Conservation (phyloP, 1,140 invertebrate species). For the Polyergus mexicanus region DNA sequence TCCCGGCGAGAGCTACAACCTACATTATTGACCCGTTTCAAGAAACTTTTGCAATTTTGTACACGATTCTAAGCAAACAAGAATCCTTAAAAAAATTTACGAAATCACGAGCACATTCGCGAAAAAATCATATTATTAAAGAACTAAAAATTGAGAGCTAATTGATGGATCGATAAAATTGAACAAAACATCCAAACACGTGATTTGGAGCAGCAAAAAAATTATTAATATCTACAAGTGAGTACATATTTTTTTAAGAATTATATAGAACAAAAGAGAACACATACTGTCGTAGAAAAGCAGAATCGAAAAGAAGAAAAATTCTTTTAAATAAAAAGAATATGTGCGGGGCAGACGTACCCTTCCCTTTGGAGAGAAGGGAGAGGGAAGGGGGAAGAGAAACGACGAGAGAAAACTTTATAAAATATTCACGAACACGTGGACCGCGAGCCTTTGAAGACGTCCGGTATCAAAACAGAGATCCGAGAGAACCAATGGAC, state of each 20-base stretch:
- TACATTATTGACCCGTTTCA: conserved; percentile 10
- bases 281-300: not conserved
- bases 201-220: not conserved
- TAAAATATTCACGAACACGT: conserved; percentile 55
- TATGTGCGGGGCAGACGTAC: not conserved
- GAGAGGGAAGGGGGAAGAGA: no score
- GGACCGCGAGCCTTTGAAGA: conserved; percentile 35
- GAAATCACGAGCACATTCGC: not conserved
- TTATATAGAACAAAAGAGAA: not conserved
- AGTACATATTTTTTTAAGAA: not conserved
- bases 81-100: not conserved
- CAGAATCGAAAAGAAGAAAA: not conserved
- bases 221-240: not conserved
- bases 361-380: not conserved
- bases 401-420: not conserved
- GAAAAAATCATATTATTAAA: not conserved
- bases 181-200: not conserved
- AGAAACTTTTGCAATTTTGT: not conserved
- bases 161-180: not conserved
- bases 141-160: not conserved
- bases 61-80: not conserved
- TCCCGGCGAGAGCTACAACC: conserved; percentile 10
- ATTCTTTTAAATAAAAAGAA: conserved; percentile 6
- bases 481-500: conserved; percentile 46
- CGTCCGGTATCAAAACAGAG: conserved; percentile 52